phyloP scores from a whole-genome alignment of 2,888 invertebrate species.

The Limnephilus auricula region DNA sequence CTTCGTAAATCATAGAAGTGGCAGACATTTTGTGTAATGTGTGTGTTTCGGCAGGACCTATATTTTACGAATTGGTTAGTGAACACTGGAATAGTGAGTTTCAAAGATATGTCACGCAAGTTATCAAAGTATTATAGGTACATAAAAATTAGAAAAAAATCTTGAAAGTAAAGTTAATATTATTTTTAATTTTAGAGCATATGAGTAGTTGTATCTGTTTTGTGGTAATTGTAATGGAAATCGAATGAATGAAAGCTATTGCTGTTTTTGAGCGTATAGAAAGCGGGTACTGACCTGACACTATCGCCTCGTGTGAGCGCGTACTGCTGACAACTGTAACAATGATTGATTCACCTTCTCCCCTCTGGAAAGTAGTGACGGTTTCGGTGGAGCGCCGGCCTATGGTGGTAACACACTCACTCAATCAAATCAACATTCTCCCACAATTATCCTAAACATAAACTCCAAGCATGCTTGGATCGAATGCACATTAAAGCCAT shows the following conservation, averaged over 20 bases:
- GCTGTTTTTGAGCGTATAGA: conserved; percentile 32
- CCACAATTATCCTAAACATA: conserved; percentile 46
- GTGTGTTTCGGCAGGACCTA: conserved; percentile 83
- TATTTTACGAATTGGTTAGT: conserved; percentile 62
- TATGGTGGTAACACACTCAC: conserved; percentile 70
- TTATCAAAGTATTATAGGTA: conserved; percentile 50
- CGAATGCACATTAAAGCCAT: conserved; percentile 46
- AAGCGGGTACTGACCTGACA: conserved; percentile 78
- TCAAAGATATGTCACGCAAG: conserved; percentile 60
- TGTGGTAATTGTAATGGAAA: conserved; percentile 15
- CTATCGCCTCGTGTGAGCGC: conserved; percentile 80
- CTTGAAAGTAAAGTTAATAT: conserved; percentile 16
- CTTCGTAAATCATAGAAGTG: conserved; percentile 79
- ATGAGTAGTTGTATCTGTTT: conserved; percentile 35
- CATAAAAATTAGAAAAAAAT: conserved; percentile 47
- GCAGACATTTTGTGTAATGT: conserved; percentile 82
- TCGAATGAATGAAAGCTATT: conserved; percentile 19
- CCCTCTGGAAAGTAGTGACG: conserved; percentile 77
- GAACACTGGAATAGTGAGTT: conserved; percentile 56
- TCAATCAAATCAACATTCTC: conserved; percentile 49
- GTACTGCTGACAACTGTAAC: conserved; percentile 80
- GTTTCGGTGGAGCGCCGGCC: conserved; percentile 77
- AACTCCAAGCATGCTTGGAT: conserved; percentile 53
- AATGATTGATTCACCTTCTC: conserved; percentile 74
- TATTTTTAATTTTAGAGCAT: conserved; percentile 25